Evolutionary conservation across 1,140 invertebrate species (phyloP), one percentile per base, ranked within the genome.

Genomic region (Monomorium pharaonis): DNA sequence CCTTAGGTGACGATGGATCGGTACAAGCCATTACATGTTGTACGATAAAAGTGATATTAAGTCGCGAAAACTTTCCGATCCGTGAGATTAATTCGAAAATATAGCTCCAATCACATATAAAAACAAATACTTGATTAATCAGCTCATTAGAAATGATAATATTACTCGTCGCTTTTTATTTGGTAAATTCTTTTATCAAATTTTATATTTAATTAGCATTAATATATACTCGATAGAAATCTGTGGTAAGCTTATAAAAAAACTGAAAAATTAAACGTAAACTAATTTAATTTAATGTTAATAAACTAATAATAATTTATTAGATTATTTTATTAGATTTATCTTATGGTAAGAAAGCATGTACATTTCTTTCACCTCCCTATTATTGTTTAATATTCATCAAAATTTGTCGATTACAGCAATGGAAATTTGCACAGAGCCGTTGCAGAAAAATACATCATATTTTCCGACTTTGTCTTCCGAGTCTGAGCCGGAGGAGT

Each of bases 1-100:
- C 37, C 49, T 56, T 72, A 33, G 67, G 78, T 83, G 67, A 83
- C 67, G 27, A 83, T 74, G 30, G 37, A 83, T 83, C 67, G 24
- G 70, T 83, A 81, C 62, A 67, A 56, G 24, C 33, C 21, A 69
- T 54, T 56, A 42, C 60, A 3, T 58, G 72, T 16, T 47, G 24
- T 24, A 37, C 27, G 51, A 74, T 83, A 74, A 83, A 72, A 74
- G 14, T 51, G 44, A 51, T 37, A 51, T 65, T 33, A 65, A 16
- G 27, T 69, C 14, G 44, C 27, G n/a, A 37, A 33, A 80, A 67
- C 62, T 51, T 77, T 62, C 10, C 56, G 0, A 80, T 77, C 37
- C 12, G 4, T 9, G n/a, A 69, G 5, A 80, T 54, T 80, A 80
- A 37, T 51, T 69, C 33, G 30, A 37, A 37, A 9, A 37, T 69